A percentile compares a stretch with the other conserved stretches of the same genome.
Evolutionary conservation across 2,113 vertebrate species (phyloP).

Genomic region (Centropus unirufus): DNA sequence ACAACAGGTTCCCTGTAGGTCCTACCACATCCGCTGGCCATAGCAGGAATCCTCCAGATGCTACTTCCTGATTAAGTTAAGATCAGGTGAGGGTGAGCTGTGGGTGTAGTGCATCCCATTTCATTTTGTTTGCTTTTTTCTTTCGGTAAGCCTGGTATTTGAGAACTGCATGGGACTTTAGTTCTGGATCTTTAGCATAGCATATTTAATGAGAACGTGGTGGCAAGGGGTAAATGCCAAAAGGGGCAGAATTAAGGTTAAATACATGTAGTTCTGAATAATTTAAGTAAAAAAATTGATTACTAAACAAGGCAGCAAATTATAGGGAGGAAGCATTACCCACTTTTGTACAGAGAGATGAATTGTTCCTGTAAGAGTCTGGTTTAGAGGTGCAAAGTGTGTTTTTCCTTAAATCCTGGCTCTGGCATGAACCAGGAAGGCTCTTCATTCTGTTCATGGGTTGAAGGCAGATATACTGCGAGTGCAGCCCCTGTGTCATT

Average conservation of each 20-base stretch:
- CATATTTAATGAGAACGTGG: background rate
- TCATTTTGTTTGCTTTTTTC: background rate
- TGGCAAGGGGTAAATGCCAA: background rate
- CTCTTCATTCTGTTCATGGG: rapidly evolving
- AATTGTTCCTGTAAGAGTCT: background rate
- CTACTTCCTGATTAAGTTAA: background rate
- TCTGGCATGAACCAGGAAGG: background rate
- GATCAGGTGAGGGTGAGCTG: background rate
- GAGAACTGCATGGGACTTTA: background rate
- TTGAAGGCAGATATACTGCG: background rate
- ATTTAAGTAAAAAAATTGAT: background rate
- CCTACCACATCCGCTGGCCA: background rate
- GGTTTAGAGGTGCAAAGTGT: background rate
- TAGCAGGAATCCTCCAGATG: background rate
- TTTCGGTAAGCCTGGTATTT: background rate
- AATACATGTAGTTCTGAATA: background rate
- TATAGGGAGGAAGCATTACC: background rate
- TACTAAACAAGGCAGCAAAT: background rate
- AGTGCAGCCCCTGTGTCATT: background rate
- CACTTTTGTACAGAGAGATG: background rate
- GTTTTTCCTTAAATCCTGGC: background rate
- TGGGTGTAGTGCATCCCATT: background rate
- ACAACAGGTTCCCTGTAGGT: background rate
- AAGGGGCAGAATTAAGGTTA: background rate
- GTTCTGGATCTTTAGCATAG: background rate